A percentile compares a stretch with the other conserved stretches of the same genome.
phyloP scores from a whole-genome alignment of 2,797 vertebrate genomes.

The Thripadectes ignobilis region DNA sequence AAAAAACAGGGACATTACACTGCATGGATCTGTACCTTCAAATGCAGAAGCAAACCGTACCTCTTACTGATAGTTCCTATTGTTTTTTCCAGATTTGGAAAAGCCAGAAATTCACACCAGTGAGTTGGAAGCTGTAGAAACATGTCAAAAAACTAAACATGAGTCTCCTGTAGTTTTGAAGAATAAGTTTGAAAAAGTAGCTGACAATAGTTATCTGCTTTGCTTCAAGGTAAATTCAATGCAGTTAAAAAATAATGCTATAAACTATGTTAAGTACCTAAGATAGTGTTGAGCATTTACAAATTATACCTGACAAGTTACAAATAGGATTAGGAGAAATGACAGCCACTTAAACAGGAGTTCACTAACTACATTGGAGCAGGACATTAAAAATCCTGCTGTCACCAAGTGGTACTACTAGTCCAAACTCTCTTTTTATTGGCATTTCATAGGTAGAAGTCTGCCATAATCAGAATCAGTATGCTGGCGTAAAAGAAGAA shows the following conservation, averaged over 20 bases:
- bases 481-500: background rate
- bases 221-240: background rate
- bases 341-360: background rate
- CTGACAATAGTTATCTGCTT: background rate
- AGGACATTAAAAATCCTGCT: background rate
- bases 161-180: background rate
- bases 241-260: background rate
- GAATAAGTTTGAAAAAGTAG: background rate
- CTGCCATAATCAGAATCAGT: background rate
- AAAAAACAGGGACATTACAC: background rate
- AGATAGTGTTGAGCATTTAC: background rate
- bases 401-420: background rate
- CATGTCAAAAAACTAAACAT: background rate
- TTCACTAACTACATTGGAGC: background rate
- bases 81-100: background rate
- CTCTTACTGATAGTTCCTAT: background rate
- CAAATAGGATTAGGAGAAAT: conserved; percentile 10
- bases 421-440: background rate
- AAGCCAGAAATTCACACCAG: background rate
- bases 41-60: background rate
- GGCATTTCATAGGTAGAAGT: background rate
- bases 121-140: background rate
- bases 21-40: background rate
- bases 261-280: background rate
- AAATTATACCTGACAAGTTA: conserved; percentile 3